A percentile compares a stretch with the other conserved stretches of the same genome.
Conservation (phyloP, 1,140 invertebrate species). For the Notospermus geniculatus region DNA sequence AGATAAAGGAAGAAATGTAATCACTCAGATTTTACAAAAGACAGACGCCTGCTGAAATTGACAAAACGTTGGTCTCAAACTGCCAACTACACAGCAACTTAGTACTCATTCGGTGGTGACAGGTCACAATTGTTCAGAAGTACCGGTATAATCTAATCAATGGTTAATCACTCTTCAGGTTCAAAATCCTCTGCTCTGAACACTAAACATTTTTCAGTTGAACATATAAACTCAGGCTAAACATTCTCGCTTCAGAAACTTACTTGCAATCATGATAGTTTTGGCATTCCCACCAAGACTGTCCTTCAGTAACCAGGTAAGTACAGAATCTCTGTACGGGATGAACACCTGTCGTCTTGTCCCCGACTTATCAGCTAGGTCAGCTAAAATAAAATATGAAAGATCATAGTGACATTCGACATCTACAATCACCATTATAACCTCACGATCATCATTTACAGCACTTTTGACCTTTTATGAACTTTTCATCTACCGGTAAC, state of each 20-base stretch:
- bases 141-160: too few relatives aligned
- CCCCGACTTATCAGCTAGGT: constrained; percentile 37
- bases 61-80: too few relatives aligned
- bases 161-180: too few relatives aligned
- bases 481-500: not conserved
- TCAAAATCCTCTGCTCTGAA: too few relatives aligned
- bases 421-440: not conserved
- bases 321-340: constrained; percentile 85
- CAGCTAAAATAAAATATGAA: constrained; percentile 34
- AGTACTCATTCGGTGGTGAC: too few relatives aligned
- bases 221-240: too few relatives aligned
- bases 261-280: constrained; percentile 85
- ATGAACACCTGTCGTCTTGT: constrained; percentile 63
- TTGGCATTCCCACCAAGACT: constrained; percentile 91
- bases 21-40: too few relatives aligned
- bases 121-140: too few relatives aligned
- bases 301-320: constrained; percentile 88
- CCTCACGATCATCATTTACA: not conserved
- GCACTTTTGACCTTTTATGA: not conserved
- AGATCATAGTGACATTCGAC: constrained; percentile 4
- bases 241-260: constrained; percentile 48
- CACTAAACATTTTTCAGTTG: too few relatives aligned
- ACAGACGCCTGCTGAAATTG: too few relatives aligned
- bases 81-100: too few relatives aligned
- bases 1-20: too few relatives aligned